These are phyloP conservation scores for Falco naumanni DNA, from an alignment of 2,797 vertebrate species.

Conservation along the genomic window DNA sequence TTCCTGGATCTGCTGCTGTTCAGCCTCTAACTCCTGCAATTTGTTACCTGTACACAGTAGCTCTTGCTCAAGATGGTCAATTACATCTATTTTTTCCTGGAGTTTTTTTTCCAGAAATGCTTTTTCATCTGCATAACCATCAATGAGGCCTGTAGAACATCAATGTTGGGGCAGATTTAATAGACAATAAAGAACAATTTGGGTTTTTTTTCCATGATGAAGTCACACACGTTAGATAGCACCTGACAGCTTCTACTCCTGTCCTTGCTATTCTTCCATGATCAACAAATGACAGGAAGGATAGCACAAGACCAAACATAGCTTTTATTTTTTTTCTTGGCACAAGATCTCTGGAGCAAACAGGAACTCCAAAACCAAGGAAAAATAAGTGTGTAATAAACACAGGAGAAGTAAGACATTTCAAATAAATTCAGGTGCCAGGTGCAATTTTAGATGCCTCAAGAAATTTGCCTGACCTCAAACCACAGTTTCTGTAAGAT, in stretches of 20 bases:
- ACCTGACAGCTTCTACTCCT: background rate
- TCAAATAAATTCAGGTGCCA: background rate
- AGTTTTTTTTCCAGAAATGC: constrained; percentile 88
- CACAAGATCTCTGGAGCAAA: background rate
- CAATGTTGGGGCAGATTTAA: background rate
- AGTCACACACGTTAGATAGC: background rate
- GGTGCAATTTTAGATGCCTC: background rate
- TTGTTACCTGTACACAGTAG: constrained; percentile 87
- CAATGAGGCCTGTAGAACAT: constrained; percentile 86
- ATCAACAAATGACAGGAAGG: background rate
- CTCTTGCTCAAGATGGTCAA: constrained; percentile 90
- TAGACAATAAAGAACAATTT: background rate
- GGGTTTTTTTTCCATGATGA: background rate
- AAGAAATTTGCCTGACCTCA: background rate
- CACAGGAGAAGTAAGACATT: background rate
- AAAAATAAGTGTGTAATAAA: background rate
- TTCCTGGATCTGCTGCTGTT: constrained; percentile 86
- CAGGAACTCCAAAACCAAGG: background rate
- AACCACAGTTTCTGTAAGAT: background rate
- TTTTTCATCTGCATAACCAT: constrained; percentile 93
- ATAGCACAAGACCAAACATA: background rate
- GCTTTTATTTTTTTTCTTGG: background rate
- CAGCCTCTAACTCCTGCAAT: constrained; percentile 92
- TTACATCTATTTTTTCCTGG: constrained; percentile 87
- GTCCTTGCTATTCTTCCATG: background rate